A percentile compares a stretch with the other conserved stretches of the same genome.
Conservation (phyloP, 2,113 vertebrate genomes). For the Hypanus sabinus region DNA sequence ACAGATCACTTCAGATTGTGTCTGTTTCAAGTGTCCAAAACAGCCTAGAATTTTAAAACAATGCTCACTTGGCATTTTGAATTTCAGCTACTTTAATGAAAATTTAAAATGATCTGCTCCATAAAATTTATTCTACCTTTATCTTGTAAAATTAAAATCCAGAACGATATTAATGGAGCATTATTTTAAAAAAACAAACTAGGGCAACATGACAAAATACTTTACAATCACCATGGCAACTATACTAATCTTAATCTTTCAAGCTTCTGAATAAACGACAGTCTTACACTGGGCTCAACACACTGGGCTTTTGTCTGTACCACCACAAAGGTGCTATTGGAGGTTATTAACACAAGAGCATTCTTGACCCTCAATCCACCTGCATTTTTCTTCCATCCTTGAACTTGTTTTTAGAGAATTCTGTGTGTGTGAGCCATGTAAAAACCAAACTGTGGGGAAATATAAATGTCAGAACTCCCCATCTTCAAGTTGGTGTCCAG, state of each 20-base stretch:
- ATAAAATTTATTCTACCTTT: not conserved
- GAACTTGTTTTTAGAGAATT: not conserved
- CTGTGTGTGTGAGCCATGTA: not conserved
- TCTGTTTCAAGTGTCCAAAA: not conserved
- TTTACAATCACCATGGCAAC: conserved; percentile 57
- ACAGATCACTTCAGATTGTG: not conserved
- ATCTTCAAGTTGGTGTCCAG: conserved; percentile 13
- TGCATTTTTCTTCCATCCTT: not conserved
- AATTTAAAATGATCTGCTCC: not conserved
- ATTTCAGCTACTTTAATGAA: not conserved
- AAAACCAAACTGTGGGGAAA: not conserved
- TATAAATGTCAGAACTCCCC: not conserved
- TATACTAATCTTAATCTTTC: conserved; percentile 61
- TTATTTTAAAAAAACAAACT: conserved; percentile 51
- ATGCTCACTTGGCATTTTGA: not conserved
- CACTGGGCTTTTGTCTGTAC: conserved; percentile 64
- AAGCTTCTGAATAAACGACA: conserved; percentile 57
- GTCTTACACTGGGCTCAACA: conserved; percentile 53
- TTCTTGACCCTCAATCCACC: not conserved
- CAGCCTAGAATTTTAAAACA: not conserved
- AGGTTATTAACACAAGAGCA: conserved; percentile 20
- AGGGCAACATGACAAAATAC: conserved; percentile 59
- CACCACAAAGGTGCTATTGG: conserved; percentile 6
- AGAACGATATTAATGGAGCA: not conserved
- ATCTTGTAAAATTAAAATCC: not conserved